Percentiles rank a stretch among this genome's conserved stretches.
These are phyloP conservation scores for Holothuria glaberrima DNA, from an alignment of 35 echinoderm and acorn worm genomes.

Conservation along the genomic window DNA sequence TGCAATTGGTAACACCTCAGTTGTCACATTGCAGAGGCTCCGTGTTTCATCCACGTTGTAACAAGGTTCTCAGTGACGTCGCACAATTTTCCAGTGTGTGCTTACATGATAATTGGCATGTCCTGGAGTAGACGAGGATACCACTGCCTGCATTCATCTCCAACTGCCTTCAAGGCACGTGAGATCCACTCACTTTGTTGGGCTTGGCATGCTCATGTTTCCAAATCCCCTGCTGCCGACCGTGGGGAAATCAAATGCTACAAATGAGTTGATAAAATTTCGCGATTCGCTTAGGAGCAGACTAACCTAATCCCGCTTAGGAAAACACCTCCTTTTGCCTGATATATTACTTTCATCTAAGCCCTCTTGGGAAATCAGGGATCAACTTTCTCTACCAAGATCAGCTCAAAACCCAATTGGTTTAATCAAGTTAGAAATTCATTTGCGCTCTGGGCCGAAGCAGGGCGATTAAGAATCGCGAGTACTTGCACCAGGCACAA, in stretches of 20 bases:
- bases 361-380: constrained; percentile 57
- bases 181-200: neutral
- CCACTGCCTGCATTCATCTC: constrained; percentile 28
- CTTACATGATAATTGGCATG: constrained; percentile 70
- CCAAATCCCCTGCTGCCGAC: constrained; percentile 44
- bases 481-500: constrained; percentile 29
- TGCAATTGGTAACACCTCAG: constrained; percentile 50
- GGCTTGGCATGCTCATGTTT: constrained; percentile 57
- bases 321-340: constrained; percentile 43
- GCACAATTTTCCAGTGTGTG: constrained; percentile 67
- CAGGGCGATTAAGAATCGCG: constrained; percentile 33
- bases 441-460: constrained; percentile 64
- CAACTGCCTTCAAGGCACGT: neutral
- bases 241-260: constrained; percentile 63
- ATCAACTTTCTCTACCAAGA: constrained; percentile 32
- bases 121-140: constrained; percentile 13
- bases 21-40: constrained; percentile 42
- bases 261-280: constrained; percentile 65
- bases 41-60: constrained; percentile 38
- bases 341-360: constrained; percentile 62
- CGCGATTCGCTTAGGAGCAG: constrained; percentile 50
- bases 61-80: constrained; percentile 49
- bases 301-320: constrained; percentile 47
- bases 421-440: constrained; percentile 74
- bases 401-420: constrained; percentile 68